Percentiles rank a stretch among this genome's conserved stretches.
phyloP scores from a whole-genome alignment of 2,113 vertebrate genomes.

The Gasterosteus nipponicus region DNA sequence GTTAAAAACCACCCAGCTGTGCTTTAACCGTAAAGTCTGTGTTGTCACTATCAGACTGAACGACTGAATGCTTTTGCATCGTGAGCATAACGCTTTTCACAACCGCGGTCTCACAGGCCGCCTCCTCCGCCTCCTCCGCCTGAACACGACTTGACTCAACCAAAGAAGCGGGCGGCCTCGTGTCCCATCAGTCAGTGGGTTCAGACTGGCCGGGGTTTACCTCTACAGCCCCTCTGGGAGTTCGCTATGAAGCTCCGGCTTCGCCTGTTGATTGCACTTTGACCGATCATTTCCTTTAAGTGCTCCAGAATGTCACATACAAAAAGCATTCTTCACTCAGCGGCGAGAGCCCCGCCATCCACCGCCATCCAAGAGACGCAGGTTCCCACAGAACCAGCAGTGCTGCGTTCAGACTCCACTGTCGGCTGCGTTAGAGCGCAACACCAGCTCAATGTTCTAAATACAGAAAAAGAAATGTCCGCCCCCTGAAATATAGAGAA shows the following conservation, averaged over 20 bases:
- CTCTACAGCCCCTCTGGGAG: conserved; percentile 71
- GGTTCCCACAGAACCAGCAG: conserved; percentile 54
- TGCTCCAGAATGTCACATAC: conserved; percentile 76
- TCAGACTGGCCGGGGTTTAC: conserved; percentile 61
- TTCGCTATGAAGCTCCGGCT: conserved; percentile 47
- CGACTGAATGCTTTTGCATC: conserved; percentile 6
- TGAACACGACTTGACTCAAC: conserved; percentile 10
- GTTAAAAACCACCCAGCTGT: conserved; percentile 8
- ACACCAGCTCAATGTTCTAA: background rate
- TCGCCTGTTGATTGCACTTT: conserved; percentile 80
- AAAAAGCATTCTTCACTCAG: conserved; percentile 72
- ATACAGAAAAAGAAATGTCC: background rate
- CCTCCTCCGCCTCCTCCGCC: background rate
- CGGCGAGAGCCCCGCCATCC: conserved; percentile 23
- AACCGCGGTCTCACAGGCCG: no score
- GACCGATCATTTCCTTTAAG: conserved; percentile 77
- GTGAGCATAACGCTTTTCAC: conserved; percentile 13
- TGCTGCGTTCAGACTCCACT: conserved; percentile 59
- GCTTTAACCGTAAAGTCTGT: background rate
- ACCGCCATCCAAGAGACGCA: conserved; percentile 61
- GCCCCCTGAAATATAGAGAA: background rate
- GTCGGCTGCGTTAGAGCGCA: conserved; percentile 30
- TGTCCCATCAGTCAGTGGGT: conserved; percentile 10
- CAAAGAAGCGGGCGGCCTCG: conserved; percentile 25
- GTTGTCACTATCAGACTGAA: conserved; percentile 22